Evolutionary conservation across 2,113 vertebrate species (phyloP).

Genomic region (Cranoglanis bouderius): DNA sequence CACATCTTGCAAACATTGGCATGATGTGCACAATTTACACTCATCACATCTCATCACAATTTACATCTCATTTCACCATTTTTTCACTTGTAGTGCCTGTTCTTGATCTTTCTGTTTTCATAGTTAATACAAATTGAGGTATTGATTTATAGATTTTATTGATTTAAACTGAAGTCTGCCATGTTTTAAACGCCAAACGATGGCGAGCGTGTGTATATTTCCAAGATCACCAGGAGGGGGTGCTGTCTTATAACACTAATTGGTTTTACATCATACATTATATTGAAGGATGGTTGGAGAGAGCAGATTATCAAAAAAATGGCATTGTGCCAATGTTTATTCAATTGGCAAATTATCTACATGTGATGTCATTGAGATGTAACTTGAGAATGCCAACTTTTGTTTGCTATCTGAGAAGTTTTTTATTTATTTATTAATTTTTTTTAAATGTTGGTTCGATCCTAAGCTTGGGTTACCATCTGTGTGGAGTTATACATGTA

Average conservation of each 20-base stretch:
- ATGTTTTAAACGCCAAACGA: too few relatives aligned
- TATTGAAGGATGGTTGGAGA: neutral
- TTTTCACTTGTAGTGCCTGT: neutral
- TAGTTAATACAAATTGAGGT: neutral
- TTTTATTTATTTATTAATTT: too few relatives aligned
- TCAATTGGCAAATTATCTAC: neutral
- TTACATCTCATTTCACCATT: neutral
- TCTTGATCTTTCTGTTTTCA: neutral
- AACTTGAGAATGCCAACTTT: neutral
- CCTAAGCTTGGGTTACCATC: neutral
- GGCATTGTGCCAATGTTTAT: neutral
- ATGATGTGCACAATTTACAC: neutral
- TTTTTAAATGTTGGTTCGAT: too few relatives aligned
- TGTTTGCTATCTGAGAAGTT: neutral
- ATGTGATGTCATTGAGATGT: neutral
- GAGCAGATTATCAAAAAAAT: neutral
- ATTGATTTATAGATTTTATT: neutral
- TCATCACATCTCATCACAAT: neutral
- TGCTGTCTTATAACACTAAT: neutral
- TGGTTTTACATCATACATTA: neutral
- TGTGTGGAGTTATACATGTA: neutral
- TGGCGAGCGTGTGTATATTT: too few relatives aligned
- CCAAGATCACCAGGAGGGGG: neutral
- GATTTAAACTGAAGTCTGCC: neutral
- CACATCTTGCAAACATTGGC: neutral